These are phyloP conservation scores for Cantharis nigra DNA, from an alignment of 2,888 invertebrate genomes.

Conservation along the genomic window DNA sequence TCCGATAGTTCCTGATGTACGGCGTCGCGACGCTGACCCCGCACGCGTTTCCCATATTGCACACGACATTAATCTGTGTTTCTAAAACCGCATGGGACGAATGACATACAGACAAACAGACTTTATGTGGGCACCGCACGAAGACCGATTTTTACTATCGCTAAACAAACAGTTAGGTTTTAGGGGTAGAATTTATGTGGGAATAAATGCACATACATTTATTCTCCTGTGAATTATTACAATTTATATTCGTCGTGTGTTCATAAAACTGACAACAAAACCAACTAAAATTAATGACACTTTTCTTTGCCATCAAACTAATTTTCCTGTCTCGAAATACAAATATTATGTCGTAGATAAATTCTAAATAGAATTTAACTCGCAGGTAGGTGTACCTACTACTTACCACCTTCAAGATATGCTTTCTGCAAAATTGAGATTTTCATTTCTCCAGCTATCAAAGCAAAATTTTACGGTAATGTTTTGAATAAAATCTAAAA, in stretches of 20 bases:
- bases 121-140: constrained; percentile 1
- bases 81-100: constrained; percentile 26
- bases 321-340: constrained; percentile 19
- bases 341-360: constrained; percentile 19
- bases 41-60: constrained; percentile 12
- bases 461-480: constrained; percentile 20
- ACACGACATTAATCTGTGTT: constrained; percentile 30
- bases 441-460: constrained; percentile 17
- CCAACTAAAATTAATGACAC: constrained; percentile 4
- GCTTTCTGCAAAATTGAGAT: constrained; percentile 22
- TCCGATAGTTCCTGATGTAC: constrained; percentile 8
- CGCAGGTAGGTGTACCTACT: background rate
- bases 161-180: constrained; percentile 27
- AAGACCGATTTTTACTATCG: constrained; percentile 8
- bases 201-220: constrained; percentile 34
- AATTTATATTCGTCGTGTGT: constrained; percentile 15
- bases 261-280: constrained; percentile 17
- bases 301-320: constrained; percentile 7
- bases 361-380: constrained; percentile 19
- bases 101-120: constrained; percentile 16
- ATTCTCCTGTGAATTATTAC: constrained; percentile 12
- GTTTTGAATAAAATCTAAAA: constrained; percentile 27
- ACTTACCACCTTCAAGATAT: background rate
- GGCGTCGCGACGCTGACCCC: constrained; percentile 12
- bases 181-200: constrained; percentile 42